Conservation (phyloP, 2,113 vertebrate genomes). For the Ailurus styani region DNA sequence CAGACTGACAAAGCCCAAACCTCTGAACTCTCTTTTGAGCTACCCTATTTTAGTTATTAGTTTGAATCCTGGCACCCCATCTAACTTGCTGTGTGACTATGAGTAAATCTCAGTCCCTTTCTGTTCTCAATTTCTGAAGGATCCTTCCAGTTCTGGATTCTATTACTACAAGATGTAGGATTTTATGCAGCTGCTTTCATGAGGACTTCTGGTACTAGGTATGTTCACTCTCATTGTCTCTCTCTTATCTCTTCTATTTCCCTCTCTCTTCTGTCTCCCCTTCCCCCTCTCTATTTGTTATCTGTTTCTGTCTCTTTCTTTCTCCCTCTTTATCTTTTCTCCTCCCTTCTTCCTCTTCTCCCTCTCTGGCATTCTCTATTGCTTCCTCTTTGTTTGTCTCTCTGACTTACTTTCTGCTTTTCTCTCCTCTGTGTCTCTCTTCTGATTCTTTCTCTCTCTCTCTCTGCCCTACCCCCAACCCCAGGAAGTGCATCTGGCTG, state of each 20-base stretch:
- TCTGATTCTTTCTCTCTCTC: background rate
- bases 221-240: background rate
- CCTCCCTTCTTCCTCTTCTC: background rate
- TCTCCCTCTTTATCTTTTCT: background rate
- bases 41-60: background rate
- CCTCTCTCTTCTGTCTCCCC: background rate
- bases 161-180: background rate
- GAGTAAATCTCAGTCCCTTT: background rate
- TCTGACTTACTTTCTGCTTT: background rate
- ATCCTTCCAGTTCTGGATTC: constrained; percentile 4
- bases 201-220: background rate
- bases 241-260: background rate
- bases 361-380: background rate
- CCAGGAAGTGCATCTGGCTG: background rate
- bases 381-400: background rate
- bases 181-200: background rate
- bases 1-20: background rate
- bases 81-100: background rate
- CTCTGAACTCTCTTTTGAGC: background rate
- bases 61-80: background rate
- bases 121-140: background rate
- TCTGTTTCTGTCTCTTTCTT: background rate
- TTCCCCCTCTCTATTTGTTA: background rate
- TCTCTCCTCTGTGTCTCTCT: background rate
- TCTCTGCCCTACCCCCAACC: background rate